Evolutionary conservation across 1,140 invertebrate species (phyloP).

Genomic region (Trichonephila clavipes): DNA sequence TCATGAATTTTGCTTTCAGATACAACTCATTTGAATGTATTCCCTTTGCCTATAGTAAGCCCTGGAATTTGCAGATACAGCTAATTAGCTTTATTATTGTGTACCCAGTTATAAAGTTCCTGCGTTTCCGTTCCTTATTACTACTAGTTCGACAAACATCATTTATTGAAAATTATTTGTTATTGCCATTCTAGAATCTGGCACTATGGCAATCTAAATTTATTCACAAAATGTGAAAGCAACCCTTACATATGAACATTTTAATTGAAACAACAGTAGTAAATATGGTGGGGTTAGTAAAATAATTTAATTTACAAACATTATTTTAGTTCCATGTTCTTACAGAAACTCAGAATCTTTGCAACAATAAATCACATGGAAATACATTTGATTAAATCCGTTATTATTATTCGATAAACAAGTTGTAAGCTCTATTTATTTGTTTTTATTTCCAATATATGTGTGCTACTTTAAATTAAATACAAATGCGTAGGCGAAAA

Average conservation of each 20-base stretch:
- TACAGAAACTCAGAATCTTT: no score
- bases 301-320: no score
- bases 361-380: no score
- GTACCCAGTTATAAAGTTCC: neutral
- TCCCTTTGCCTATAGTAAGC: neutral
- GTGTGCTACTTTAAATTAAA: no score
- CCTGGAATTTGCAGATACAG: neutral
- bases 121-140: neutral
- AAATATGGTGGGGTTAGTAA: no score
- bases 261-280: neutral
- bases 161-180: constrained; percentile 20
- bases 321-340: no score
- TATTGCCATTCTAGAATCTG: neutral
- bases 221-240: neutral
- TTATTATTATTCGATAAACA: no score
- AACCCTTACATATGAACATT: neutral
- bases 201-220: neutral
- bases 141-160: neutral
- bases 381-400: no score
- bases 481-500: no score
- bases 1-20: neutral
- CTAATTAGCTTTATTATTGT: constrained; percentile 31
- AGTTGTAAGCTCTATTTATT: no score
- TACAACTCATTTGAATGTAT: neutral
- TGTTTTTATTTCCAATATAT: no score